Conservation (phyloP, 2,888 invertebrate species). For the Camponotus fellah region DNA sequence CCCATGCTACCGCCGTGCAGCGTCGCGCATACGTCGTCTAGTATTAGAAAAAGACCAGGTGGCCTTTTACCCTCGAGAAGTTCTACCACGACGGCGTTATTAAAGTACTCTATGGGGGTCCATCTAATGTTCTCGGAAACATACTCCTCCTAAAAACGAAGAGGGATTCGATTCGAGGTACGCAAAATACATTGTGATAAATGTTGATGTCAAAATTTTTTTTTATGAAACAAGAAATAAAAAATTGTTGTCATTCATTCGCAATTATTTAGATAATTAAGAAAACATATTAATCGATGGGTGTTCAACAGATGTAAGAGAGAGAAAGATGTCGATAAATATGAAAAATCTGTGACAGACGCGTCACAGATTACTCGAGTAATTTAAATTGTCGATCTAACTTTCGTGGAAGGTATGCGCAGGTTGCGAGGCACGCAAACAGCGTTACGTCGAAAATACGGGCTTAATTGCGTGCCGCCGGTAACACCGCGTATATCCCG, state of each 20-base stretch:
- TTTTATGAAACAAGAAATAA: background rate
- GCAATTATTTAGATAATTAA: background rate
- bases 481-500: slow-evolving; percentile 35
- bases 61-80: slow-evolving; percentile 89
- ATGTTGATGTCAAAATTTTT: too few relatives aligned
- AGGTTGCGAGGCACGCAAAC: slow-evolving; percentile 30
- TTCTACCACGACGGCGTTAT: slow-evolving; percentile 90
- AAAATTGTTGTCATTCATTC: background rate
- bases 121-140: slow-evolving; percentile 90
- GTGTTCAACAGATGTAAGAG: background rate
- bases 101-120: slow-evolving; percentile 90
- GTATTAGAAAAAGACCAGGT: slow-evolving; percentile 89
- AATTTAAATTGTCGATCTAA: slow-evolving; percentile 29
- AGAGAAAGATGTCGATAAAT: background rate
- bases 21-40: slow-evolving; percentile 91
- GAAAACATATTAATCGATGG: background rate
- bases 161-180: background rate
- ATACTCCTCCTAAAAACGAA: slow-evolving; percentile 88
- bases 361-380: background rate
- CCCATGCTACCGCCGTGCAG: slow-evolving; percentile 90
- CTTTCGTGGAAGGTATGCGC: slow-evolving; percentile 27
- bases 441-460: slow-evolving; percentile 37
- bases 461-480: slow-evolving; percentile 49
- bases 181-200: too few relatives aligned
- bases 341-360: slow-evolving; percentile 3